phyloP scores from a whole-genome alignment of 2,113 vertebrate species.

The Platycercus adscitus region DNA sequence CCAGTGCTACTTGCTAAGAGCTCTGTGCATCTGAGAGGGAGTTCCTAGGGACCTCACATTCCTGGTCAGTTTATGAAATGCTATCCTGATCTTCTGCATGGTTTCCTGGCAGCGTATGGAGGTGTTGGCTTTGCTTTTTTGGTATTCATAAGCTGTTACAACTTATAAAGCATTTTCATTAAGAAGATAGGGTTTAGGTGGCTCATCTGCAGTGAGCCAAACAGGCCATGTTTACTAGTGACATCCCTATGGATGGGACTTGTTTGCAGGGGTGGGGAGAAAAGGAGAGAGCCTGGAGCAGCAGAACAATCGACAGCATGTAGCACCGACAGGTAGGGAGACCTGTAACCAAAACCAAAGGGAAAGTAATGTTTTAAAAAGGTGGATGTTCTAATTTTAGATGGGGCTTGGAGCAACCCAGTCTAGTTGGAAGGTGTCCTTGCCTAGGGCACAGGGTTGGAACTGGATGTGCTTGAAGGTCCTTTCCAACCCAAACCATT shows the following conservation, averaged over 20 bases:
- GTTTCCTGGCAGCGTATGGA: background rate
- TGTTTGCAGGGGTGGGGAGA: background rate
- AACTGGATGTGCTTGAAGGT: background rate
- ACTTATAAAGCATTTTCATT: background rate
- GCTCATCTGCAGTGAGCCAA: background rate
- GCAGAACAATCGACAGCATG: background rate
- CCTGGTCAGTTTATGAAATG: background rate
- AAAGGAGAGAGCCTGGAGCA: background rate
- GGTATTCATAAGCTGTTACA: background rate
- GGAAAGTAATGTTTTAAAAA: background rate
- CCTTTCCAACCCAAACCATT: background rate
- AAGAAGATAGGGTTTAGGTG: background rate
- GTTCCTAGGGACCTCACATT: background rate
- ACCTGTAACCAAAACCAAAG: background rate
- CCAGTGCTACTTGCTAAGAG: background rate
- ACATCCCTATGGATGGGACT: fast-evolving
- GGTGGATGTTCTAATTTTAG: background rate
- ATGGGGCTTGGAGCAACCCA: background rate
- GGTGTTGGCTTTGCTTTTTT: background rate
- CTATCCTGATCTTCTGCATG: background rate
- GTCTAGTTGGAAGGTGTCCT: background rate
- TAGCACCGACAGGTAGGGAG: background rate
- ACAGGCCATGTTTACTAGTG: background rate
- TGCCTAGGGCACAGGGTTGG: background rate
- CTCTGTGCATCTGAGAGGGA: background rate